Percentiles rank a stretch among this genome's conserved stretches.
Evolutionary conservation across 2,113 vertebrate species (phyloP).

Genomic region (Carlito syrichta): DNA sequence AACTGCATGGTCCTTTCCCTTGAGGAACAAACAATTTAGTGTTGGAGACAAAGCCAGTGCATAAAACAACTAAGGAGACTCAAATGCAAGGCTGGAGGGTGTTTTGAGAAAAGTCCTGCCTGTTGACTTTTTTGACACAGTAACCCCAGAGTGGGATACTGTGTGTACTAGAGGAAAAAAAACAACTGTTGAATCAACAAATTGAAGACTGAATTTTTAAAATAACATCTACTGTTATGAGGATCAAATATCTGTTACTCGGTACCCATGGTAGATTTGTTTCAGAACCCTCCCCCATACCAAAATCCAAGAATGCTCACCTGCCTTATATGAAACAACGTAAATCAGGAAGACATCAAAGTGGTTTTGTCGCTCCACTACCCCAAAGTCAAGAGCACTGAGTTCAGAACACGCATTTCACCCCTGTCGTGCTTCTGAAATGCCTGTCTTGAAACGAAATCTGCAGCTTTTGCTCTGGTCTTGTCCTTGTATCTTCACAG

Average conservation of each 20-base stretch:
- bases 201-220: background rate
- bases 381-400: background rate
- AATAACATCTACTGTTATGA: conserved; percentile 18
- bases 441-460: background rate
- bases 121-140: background rate
- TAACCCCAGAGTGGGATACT: background rate
- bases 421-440: background rate
- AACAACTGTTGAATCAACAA: background rate
- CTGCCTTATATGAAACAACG: background rate
- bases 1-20: background rate
- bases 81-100: background rate
- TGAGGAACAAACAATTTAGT: background rate
- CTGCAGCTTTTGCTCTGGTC: background rate
- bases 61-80: background rate
- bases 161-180: background rate
- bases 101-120: conserved; percentile 18
- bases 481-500: background rate
- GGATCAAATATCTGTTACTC: background rate
- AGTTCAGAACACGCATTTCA: background rate
- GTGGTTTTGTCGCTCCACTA: background rate
- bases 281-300: background rate
- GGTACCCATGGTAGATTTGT: background rate
- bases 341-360: background rate
- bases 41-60: background rate
- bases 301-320: background rate